Evolutionary conservation across 30 jellyfish, hydroid and myxozoan species (phyloP).

Genomic region (Chironex yamaguchii): DNA sequence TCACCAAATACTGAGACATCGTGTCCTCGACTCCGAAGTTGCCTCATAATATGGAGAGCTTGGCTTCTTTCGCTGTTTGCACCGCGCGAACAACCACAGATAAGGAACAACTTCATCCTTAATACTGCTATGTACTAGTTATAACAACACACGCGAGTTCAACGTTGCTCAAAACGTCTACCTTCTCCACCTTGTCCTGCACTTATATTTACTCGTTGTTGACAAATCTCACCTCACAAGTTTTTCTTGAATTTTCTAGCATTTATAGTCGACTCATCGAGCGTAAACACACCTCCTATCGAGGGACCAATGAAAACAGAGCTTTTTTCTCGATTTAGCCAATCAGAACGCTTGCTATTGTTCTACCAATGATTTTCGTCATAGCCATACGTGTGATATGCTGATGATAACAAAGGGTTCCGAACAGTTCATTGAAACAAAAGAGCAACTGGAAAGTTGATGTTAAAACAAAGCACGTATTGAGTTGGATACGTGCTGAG

Average conservation of each 20-base stretch:
- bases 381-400: background rate
- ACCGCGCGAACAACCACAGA: conserved; percentile 72
- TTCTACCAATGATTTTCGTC: background rate
- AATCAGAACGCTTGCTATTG: background rate
- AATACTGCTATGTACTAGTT: too few species aligned
- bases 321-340: background rate
- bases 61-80: conserved; percentile 70
- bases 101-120: conserved; percentile 74
- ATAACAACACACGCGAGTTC: background rate
- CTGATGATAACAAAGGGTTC: background rate
- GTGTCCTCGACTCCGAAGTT: conserved; percentile 86
- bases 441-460: background rate
- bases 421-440: background rate
- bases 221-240: too few species aligned
- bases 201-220: too few species aligned
- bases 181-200: too few species aligned
- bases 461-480: background rate
- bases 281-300: background rate
- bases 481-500: background rate
- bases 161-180: too few species aligned
- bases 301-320: background rate
- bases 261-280: too few species aligned
- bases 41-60: conserved; percentile 81
- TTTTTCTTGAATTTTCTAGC: too few species aligned
- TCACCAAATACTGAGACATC: conserved; percentile 79